These are phyloP conservation scores for Sinhomidia bicolor DNA, from an alignment of 2,888 invertebrate genomes.

Conservation along the genomic window DNA sequence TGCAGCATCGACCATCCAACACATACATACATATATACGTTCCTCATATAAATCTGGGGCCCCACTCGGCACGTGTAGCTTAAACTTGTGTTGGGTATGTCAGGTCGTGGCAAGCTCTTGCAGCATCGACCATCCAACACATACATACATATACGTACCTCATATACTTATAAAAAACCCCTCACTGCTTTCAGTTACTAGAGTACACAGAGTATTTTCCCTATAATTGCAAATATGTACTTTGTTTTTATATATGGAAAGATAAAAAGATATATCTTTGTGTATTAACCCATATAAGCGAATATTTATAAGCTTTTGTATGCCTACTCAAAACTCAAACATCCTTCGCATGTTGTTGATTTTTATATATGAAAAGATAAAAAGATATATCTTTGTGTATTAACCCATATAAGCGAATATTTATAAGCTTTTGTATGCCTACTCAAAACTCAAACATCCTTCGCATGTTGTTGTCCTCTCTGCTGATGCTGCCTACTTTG, in stretches of 20 bases:
- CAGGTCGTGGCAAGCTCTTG: slow-evolving; percentile 80
- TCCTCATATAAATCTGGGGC: slow-evolving; percentile 74
- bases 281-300: neutral
- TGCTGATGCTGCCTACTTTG: neutral
- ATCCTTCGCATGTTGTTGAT: slow-evolving; percentile 26
- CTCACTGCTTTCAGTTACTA: no score
- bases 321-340: neutral
- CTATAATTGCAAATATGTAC: no score
- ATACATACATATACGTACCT: slow-evolving; percentile 25
- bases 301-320: no score
- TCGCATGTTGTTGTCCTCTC: slow-evolving; percentile 24
- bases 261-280: neutral
- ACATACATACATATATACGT: slow-evolving; percentile 42
- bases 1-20: slow-evolving; percentile 42
- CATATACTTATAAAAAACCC: slow-evolving; percentile 22
- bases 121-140: slow-evolving; percentile 29
- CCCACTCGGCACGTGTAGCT: slow-evolving; percentile 79
- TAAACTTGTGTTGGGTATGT: slow-evolving; percentile 80
- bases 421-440: no score
- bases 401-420: neutral
- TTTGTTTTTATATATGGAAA: neutral
- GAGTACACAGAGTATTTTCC: no score
- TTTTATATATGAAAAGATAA: neutral
- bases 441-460: slow-evolving; percentile 22
- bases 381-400: neutral